Conservation (phyloP, 37 sponge, comb jelly and placozoan genomes). For the Halichondria panicea region DNA sequence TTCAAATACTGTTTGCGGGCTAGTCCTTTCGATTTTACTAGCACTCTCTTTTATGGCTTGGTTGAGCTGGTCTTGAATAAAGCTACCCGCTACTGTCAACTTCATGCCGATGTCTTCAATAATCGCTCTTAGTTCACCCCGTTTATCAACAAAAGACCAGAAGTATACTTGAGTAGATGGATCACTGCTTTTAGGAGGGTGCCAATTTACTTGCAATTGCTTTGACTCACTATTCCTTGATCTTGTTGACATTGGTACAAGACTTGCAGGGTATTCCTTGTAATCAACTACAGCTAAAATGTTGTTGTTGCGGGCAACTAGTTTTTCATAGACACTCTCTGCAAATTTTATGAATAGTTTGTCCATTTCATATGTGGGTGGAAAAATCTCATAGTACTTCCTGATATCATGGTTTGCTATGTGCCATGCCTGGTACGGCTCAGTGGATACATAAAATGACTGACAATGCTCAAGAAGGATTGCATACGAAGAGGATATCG, state of each 20-base stretch:
- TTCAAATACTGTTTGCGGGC: constrained; percentile 17
- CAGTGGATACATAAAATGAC: background rate
- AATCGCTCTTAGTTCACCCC: no score
- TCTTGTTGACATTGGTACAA: no score
- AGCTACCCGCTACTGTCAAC: constrained; percentile 39
- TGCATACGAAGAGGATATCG: constrained; percentile 57
- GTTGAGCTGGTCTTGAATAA: no score
- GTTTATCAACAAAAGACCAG: no score
- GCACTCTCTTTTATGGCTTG: no score
- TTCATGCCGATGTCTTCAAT: constrained; percentile 48
- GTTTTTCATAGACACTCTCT: background rate
- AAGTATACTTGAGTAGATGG: constrained; percentile 28
- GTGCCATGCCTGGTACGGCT: background rate
- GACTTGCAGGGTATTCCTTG: background rate
- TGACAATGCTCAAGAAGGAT: constrained; percentile 7
- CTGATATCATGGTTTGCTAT: background rate
- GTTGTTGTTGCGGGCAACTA: background rate
- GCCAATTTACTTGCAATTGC: constrained; percentile 7
- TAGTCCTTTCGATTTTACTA: constrained; percentile 10
- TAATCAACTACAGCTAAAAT: constrained; percentile 4
- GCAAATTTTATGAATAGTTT: background rate
- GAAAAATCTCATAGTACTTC: constrained; percentile 33
- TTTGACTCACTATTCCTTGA: background rate
- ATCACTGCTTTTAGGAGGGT: background rate
- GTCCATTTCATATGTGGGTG: constrained; percentile 3